phyloP scores from a whole-genome alignment of 1,140 invertebrate species.

The Pteromalus puparum region DNA sequence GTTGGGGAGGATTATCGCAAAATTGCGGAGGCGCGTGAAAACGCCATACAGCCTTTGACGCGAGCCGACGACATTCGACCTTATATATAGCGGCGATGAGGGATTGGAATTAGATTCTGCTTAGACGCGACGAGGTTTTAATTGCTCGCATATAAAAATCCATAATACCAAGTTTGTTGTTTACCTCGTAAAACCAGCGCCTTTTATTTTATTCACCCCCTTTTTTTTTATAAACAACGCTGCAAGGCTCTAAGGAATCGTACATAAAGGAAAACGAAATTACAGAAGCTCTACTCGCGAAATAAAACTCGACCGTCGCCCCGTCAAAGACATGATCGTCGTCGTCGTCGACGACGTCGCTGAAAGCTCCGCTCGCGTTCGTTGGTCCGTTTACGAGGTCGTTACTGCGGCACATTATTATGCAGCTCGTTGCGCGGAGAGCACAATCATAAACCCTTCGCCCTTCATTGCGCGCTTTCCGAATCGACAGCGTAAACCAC shows the following conservation, averaged over 20 bases:
- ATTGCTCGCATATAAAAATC: no score
- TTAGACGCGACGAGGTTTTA: no score
- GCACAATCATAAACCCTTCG: slow-evolving; percentile 43
- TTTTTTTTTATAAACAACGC: neutral
- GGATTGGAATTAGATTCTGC: neutral
- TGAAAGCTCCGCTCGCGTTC: slow-evolving; percentile 23
- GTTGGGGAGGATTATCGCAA: slow-evolving; percentile 38
- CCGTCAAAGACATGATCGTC: no score
- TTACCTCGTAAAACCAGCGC: no score
- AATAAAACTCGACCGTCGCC: neutral
- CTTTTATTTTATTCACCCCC: neutral
- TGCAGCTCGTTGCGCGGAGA: slow-evolving; percentile 13
- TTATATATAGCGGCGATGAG: neutral
- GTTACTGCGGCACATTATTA: slow-evolving; percentile 35
- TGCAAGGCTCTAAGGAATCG: neutral
- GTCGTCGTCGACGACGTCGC: neutral
- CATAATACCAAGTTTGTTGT: no score
- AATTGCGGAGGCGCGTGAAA: slow-evolving; percentile 48
- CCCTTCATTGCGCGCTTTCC: slow-evolving; percentile 26
- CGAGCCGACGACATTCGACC: slow-evolving; percentile 2
- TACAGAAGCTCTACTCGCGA: neutral
- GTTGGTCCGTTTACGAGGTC: slow-evolving; percentile 28
- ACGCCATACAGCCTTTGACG: slow-evolving; percentile 25
- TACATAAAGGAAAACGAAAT: slow-evolving; percentile 31
- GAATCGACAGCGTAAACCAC: slow-evolving; percentile 31